These are phyloP conservation scores for Darevskia mixta DNA, from an alignment of 2,797 vertebrate genomes.

Conservation along the genomic window DNA sequence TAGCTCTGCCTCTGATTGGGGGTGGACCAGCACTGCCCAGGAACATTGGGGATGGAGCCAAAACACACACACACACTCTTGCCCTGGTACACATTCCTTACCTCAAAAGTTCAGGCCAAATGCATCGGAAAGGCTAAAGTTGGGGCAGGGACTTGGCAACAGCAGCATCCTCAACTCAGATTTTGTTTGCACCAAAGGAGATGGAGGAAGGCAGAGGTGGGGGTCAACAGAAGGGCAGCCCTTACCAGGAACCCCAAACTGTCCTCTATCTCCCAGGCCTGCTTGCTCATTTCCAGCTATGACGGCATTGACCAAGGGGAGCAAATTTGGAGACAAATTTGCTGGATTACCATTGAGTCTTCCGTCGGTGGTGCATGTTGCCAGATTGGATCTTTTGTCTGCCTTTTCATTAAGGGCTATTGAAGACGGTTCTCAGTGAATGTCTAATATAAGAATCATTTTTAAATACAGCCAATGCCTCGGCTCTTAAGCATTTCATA, in stretches of 20 bases:
- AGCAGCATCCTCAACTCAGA: not conserved
- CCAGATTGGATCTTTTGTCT: not conserved
- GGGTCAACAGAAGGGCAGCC: not conserved
- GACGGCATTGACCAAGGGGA: not conserved
- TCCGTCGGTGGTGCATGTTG: not conserved
- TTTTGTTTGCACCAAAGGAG: not conserved
- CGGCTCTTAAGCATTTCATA: not conserved
- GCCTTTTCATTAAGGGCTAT: not conserved
- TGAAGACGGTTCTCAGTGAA: not conserved
- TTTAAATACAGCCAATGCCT: not conserved
- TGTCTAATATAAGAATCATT: not conserved
- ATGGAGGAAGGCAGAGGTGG: too few species aligned
- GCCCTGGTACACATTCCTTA: too few species aligned
- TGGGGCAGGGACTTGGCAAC: not conserved
- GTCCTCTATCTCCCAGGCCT: not conserved
- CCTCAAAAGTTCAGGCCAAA: too few species aligned
- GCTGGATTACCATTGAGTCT: not conserved
- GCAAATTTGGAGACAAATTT: not conserved
- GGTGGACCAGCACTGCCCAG: too few species aligned
- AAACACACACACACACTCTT: too few species aligned
- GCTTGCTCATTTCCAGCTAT: not conserved
- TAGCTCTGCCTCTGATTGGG: too few species aligned
- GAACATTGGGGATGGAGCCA: too few species aligned
- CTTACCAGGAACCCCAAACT: too few species aligned
- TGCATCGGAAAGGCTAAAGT: not conserved